These are phyloP conservation scores for Phrixothrix hirtus DNA, from an alignment of 2,888 invertebrate species.

Conservation along the genomic window DNA sequence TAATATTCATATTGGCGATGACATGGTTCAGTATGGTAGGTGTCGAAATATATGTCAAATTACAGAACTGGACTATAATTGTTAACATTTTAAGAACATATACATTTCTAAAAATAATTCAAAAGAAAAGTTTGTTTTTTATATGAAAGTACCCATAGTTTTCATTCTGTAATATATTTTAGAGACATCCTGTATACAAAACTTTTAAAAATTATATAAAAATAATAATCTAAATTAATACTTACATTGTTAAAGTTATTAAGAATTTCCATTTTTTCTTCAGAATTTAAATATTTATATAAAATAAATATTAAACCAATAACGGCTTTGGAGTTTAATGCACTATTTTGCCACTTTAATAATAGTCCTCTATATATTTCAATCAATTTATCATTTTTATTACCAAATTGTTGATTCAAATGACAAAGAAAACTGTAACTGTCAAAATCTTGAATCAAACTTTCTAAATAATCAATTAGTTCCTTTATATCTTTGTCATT, in stretches of 20 bases:
- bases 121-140: too few species aligned
- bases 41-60: too few species aligned
- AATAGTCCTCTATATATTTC: slow-evolving; percentile 44
- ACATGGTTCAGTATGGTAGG: too few species aligned
- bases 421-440: slow-evolving; percentile 58
- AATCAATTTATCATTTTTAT: slow-evolving; percentile 37
- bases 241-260: slow-evolving; percentile 62
- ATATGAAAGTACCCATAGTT: too few species aligned
- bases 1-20: too few species aligned
- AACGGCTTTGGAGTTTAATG: slow-evolving; percentile 60
- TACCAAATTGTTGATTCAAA: slow-evolving; percentile 49
- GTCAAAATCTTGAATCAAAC: slow-evolving; percentile 63
- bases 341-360: slow-evolving; percentile 57
- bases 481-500: slow-evolving; percentile 54
- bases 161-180: too few species aligned
- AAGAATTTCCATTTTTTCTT: slow-evolving; percentile 62
- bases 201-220: too few species aligned
- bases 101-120: too few species aligned
- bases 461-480: slow-evolving; percentile 60
- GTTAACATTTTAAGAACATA: too few species aligned
- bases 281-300: slow-evolving; percentile 59
- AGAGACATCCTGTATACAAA: too few species aligned
- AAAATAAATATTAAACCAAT: slow-evolving; percentile 68
- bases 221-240: slow-evolving; percentile 32
- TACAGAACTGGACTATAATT: too few species aligned